These are phyloP conservation scores for Benthosema pterotum DNA, from an alignment of 2,797 vertebrate genomes.

Conservation along the genomic window DNA sequence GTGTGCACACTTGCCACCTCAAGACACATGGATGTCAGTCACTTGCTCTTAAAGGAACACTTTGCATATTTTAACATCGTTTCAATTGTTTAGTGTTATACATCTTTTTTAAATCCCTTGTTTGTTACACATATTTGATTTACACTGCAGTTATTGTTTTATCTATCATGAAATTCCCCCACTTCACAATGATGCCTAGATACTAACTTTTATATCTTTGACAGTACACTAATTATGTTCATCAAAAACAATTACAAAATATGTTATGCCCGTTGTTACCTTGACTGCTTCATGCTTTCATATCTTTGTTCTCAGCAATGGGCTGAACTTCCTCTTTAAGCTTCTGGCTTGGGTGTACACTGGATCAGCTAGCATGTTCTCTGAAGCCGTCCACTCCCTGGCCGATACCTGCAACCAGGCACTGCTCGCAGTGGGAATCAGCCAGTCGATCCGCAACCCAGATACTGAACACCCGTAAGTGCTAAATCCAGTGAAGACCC, in stretches of 20 bases:
- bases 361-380: constrained; percentile 98
- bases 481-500: neutral
- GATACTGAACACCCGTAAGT: constrained; percentile 95
- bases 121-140: too few relatives aligned
- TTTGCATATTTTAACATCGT: too few relatives aligned
- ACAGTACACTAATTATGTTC: too few relatives aligned
- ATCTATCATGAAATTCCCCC: too few relatives aligned
- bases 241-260: too few relatives aligned
- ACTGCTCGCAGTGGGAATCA: constrained; percentile 94
- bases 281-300: constrained; percentile 30
- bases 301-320: constrained; percentile 85
- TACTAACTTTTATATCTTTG: too few relatives aligned
- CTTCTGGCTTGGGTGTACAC: constrained; percentile 99
- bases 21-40: constrained; percentile 19
- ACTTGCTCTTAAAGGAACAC: constrained; percentile 4
- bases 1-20: neutral
- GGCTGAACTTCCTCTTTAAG: constrained; percentile 98
- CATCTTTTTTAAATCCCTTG: too few relatives aligned
- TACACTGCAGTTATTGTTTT: too few relatives aligned
- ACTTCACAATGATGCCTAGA: too few relatives aligned
- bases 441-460: constrained; percentile 94
- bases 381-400: constrained; percentile 97
- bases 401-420: constrained; percentile 98
- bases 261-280: neutral
- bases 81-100: neutral